Conservation (phyloP, 2,113 vertebrate species). For the Xenopus borealis region DNA sequence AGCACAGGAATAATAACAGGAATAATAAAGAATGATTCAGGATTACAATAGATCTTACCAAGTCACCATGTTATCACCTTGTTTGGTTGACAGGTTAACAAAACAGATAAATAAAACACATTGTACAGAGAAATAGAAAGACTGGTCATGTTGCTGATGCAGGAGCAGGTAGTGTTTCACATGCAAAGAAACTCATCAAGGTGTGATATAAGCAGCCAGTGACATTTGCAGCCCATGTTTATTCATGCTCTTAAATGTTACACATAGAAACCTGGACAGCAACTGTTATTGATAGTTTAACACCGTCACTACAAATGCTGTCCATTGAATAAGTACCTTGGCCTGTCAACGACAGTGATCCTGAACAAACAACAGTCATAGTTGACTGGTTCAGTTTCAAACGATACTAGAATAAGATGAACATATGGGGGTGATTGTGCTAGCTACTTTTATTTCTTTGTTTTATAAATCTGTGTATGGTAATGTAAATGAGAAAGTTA, state of each 20-base stretch:
- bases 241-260: slow-evolving; percentile 31
- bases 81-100: slow-evolving; percentile 50
- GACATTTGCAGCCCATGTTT: slow-evolving; percentile 23
- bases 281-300: slow-evolving; percentile 56
- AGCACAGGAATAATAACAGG: slow-evolving; percentile 60
- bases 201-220: slow-evolving; percentile 57
- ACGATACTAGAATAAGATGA: too few relatives aligned
- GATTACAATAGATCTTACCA: slow-evolving; percentile 47
- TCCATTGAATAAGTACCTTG: slow-evolving; percentile 55
- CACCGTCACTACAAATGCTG: slow-evolving; percentile 57
- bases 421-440: too few relatives aligned
- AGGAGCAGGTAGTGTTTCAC: slow-evolving; percentile 56
- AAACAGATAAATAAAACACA: slow-evolving; percentile 62
- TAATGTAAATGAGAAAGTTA: too few relatives aligned
- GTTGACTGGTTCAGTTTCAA: too few relatives aligned
- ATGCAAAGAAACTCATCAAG: slow-evolving; percentile 63
- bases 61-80: slow-evolving; percentile 51
- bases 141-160: slow-evolving; percentile 60
- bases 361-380: slow-evolving; percentile 40
- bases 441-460: too few relatives aligned
- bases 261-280: slow-evolving; percentile 56
- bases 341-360: slow-evolving; percentile 59
- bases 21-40: slow-evolving; percentile 57
- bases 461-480: too few relatives aligned
- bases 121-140: slow-evolving; percentile 69